Evolutionary conservation across 2,888 invertebrate genomes (phyloP), one percentile per base, ranked within the genome.

Genomic region (Xylota segnis): DNA sequence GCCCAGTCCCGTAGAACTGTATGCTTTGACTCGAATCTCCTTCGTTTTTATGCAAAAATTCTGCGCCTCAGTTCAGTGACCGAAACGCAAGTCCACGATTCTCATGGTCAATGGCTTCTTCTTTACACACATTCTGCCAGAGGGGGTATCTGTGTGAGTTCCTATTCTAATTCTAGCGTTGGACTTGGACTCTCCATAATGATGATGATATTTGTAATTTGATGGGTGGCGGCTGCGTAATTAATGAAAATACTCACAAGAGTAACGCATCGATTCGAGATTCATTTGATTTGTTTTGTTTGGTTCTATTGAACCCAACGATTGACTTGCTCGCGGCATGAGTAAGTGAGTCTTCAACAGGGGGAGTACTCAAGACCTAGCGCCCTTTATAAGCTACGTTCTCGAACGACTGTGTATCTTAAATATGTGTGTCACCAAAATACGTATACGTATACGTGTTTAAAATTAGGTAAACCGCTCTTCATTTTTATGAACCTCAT

Each of bases 1-100:
- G 91, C 89, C 88, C 88, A 89, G 89, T 88, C 86, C 88, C 78
- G 83, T 74, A 88, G 89, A 90, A 91, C 91, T 91, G 91, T 91
- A 89, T 88, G 88, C 52, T 14, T 43, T 37, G 63, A 16, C 47
- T 56, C 52, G 27, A 45, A 27, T 56, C 29, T 65, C 58, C 58
- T 58, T 65, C 50, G 82, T 83, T 87, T 87, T 78, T 87, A 87
- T 87, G 59, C 58, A 58, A 87, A 83, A 87, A 70, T 83, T 83
- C 45, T 2, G 27, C 37, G 56, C 23, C 27, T 29, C 34, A 66
- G 71, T 76, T 86, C 86, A 82, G 47, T 68, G 82, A 86, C 84
- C 84, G 66, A 32, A 18, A 4, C 14, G 29, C 54, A 16, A 40
- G 2, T 27, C 54, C 50, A 63, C 34, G n/a, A 12, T n/a, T 43